A percentile compares a stretch with the other conserved stretches of the same genome.
phyloP scores from a whole-genome alignment of 2,888 invertebrate species.

The Drosophila affinis region DNA sequence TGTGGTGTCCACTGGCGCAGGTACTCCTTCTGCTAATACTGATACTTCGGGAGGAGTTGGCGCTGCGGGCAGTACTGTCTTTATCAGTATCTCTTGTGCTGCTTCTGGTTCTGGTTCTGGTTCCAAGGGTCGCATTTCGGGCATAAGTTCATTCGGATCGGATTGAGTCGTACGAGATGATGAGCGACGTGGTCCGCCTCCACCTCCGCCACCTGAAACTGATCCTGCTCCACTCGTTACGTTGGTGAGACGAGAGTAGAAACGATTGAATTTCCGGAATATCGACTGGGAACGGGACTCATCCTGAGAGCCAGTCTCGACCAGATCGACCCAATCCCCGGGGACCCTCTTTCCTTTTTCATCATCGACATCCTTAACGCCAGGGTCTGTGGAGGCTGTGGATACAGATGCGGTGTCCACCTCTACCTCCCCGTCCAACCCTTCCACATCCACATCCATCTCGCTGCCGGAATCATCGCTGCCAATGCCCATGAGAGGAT shows the following conservation, averaged over 20 bases:
- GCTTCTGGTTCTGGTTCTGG: background rate
- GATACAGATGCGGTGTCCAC: background rate
- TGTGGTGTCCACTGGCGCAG: background rate
- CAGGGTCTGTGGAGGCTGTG: background rate
- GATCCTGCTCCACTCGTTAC: background rate
- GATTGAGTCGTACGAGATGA: background rate
- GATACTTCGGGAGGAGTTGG: background rate
- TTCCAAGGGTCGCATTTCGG: slow-evolving; percentile 25
- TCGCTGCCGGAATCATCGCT: slow-evolving; percentile 40
- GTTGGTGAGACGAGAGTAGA: slow-evolving; percentile 30
- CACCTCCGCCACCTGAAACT: background rate
- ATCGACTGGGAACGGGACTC: slow-evolving; percentile 11
- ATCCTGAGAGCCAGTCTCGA: slow-evolving; percentile 8
- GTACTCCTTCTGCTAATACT: background rate
- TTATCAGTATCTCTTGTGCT: background rate
- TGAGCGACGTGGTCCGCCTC: background rate
- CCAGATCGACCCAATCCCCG: slow-evolving; percentile 42
- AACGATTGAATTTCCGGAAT: slow-evolving; percentile 31
- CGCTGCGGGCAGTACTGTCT: background rate
- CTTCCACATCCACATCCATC: background rate
- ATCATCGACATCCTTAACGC: background rate
- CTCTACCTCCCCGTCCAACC: background rate
- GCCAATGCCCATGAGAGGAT: slow-evolving; percentile 26
- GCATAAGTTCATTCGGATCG: slow-evolving; percentile 18
- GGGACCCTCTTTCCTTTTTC: background rate